phyloP scores from a whole-genome alignment of 1,140 invertebrate genomes.

The Sarcophaga peregrina region DNA sequence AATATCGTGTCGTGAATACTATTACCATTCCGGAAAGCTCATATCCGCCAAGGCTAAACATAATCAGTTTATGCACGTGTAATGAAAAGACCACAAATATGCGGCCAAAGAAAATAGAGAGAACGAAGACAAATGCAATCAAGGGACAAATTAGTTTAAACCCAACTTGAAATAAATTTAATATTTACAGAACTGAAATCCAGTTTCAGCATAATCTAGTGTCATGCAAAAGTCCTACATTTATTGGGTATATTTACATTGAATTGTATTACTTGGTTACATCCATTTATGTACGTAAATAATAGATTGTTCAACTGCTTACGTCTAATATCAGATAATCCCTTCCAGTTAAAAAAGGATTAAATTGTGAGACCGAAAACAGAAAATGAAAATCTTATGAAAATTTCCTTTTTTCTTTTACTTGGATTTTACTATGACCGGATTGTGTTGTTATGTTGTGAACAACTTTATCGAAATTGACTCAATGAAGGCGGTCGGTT shows the following conservation, averaged over 20 bases:
- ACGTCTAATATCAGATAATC: constrained; percentile 63
- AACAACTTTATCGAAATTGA: constrained; percentile 53
- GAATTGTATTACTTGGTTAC: background rate
- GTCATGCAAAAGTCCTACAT: too few relatives aligned
- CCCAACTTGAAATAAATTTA: too few relatives aligned
- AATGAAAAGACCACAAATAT: too few relatives aligned
- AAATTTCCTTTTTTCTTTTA: background rate
- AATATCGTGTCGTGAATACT: too few relatives aligned
- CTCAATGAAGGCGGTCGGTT: constrained; percentile 43
- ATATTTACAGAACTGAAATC: too few relatives aligned
- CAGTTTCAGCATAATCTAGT: too few relatives aligned
- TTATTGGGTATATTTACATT: background rate
- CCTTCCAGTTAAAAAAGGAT: constrained; percentile 58
- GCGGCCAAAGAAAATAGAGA: too few relatives aligned
- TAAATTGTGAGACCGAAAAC: constrained; percentile 18
- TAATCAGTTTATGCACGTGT: too few relatives aligned
- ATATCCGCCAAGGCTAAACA: too few relatives aligned
- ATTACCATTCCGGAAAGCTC: too few relatives aligned
- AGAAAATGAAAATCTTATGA: constrained; percentile 20
- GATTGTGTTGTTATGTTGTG: constrained; percentile 44
- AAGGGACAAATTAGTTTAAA: too few relatives aligned
- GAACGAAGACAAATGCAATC: too few relatives aligned
- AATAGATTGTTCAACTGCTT: constrained; percentile 49
- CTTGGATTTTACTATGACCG: background rate
- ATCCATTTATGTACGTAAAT: constrained; percentile 12